Evolutionary conservation across 2,113 vertebrate species (phyloP).

Genomic region (Cochlearius cochlearius): DNA sequence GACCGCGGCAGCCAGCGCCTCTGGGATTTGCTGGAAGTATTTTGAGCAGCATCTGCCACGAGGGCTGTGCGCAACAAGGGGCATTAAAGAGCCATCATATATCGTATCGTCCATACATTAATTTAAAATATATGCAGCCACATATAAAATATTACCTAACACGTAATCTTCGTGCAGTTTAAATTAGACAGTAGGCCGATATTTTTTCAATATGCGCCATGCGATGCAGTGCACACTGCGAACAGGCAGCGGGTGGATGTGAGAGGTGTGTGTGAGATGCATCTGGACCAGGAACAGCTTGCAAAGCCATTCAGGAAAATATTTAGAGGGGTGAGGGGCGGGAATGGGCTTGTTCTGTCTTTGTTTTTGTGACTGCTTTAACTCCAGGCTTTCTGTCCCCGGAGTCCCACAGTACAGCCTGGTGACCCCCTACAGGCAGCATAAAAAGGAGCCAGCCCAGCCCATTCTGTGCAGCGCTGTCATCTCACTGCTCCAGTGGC

Average conservation of each 20-base stretch:
- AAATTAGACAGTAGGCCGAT: not conserved
- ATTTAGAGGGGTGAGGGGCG: not conserved
- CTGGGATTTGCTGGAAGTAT: rapidly evolving
- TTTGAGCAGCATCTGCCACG: not conserved
- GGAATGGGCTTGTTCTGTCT: not conserved
- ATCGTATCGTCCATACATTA: not conserved
- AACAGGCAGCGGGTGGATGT: not conserved
- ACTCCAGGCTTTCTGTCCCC: not conserved
- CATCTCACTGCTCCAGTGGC: not conserved
- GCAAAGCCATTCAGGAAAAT: constrained; percentile 29
- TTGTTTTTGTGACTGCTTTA: not conserved
- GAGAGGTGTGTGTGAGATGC: not conserved
- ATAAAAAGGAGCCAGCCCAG: not conserved
- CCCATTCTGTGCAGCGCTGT: not conserved
- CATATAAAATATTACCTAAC: not conserved
- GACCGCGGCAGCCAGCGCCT: not conserved
- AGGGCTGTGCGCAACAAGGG: not conserved
- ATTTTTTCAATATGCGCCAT: not conserved
- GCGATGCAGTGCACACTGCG: rapidly evolving
- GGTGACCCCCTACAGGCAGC: not conserved
- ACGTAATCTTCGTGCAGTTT: not conserved
- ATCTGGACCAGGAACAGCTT: constrained; percentile 28
- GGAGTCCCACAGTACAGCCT: not conserved
- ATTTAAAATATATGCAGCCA: not conserved
- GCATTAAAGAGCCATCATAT: not conserved